These are phyloP conservation scores for Drosophila cognata DNA, from an alignment of 2,888 invertebrate genomes.

Conservation along the genomic window DNA sequence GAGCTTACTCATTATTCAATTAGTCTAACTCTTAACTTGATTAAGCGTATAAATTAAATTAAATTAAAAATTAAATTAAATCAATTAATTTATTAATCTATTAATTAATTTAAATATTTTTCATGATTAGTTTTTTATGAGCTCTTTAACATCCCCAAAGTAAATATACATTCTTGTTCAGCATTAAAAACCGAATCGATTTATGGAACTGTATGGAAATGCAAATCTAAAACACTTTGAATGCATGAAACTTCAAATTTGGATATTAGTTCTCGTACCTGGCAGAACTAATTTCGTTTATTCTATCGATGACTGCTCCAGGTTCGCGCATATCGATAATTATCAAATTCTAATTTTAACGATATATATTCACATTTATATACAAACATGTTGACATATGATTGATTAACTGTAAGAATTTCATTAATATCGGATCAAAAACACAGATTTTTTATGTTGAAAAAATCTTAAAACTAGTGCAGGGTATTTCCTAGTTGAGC, in stretches of 20 bases:
- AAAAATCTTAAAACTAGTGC: not conserved
- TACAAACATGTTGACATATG: too few relatives aligned
- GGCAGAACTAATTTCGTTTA: fast-evolving
- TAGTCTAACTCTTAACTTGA: not conserved
- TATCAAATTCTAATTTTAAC: not conserved
- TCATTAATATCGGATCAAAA: not conserved
- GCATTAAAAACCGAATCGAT: not conserved
- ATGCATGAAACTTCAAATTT: not conserved
- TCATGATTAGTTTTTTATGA: not conserved
- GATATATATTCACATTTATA: not conserved
- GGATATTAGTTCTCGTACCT: not conserved
- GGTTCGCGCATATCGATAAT: not conserved
- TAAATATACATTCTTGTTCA: not conserved
- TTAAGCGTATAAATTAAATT: not conserved
- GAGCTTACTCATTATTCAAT: not conserved
- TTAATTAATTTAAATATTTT: not conserved
- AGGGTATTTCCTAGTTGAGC: not conserved
- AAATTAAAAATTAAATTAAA: too few relatives aligned
- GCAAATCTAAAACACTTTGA: too few relatives aligned
- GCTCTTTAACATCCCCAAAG: not conserved
- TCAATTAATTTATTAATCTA: not conserved
- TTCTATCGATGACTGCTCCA: not conserved
- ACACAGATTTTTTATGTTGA: not conserved
- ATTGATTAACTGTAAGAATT: not conserved
- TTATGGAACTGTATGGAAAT: not conserved